Conservation (phyloP, 2,888 invertebrate genomes). For the Polydrusus tereticollis region DNA sequence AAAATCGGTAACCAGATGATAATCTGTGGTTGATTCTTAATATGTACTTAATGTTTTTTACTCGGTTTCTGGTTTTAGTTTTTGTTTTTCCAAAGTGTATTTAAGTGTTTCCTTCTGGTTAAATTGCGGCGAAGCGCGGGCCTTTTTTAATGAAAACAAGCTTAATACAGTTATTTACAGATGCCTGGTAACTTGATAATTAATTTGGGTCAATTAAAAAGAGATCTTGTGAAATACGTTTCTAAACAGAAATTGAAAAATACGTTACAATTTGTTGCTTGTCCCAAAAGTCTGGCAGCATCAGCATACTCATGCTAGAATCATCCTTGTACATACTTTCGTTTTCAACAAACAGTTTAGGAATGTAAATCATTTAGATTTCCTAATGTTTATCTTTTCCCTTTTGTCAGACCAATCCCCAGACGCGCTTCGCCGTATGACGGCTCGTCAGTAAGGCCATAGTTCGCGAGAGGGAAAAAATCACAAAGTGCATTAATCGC, state of each 20-base stretch:
- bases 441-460: too few relatives aligned
- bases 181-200: constrained; percentile 6
- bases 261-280: not conserved
- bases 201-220: not conserved
- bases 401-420: too few relatives aligned
- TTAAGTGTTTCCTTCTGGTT: constrained; percentile 18
- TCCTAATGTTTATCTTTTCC: too few relatives aligned
- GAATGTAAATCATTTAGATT: too few relatives aligned
- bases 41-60: not conserved
- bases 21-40: not conserved
- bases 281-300: too few relatives aligned
- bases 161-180: constrained; percentile 10
- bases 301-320: too few relatives aligned
- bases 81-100: constrained; percentile 3
- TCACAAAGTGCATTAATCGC: too few relatives aligned
- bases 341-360: too few relatives aligned
- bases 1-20: too few relatives aligned
- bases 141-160: not conserved
- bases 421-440: too few relatives aligned
- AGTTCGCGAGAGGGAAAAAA: too few relatives aligned
- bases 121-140: not conserved
- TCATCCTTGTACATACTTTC: too few relatives aligned
- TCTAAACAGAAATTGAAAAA: not conserved
- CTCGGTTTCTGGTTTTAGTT: not conserved
- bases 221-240: not conserved